Evolutionary conservation across 2,797 vertebrate genomes (phyloP).

Genomic region (Parauchenoglanis ngamensis): DNA sequence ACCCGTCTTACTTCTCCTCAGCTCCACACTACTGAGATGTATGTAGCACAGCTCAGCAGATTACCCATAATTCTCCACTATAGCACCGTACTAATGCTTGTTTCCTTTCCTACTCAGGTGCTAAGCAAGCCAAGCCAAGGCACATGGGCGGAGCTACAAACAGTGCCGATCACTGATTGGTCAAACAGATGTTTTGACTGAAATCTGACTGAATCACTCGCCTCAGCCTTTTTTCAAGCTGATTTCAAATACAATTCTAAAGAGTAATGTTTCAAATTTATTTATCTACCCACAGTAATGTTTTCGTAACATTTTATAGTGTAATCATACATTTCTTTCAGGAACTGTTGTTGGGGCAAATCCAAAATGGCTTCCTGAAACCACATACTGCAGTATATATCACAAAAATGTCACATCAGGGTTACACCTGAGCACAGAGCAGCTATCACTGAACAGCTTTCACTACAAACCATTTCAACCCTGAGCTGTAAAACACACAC

Average conservation of each 20-base stretch:
- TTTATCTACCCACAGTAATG: not conserved
- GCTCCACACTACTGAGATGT: not conserved
- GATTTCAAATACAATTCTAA: not conserved
- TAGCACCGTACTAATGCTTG: not conserved
- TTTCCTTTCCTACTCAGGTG: not conserved
- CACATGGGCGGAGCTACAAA: not conserved
- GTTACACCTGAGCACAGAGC: not conserved
- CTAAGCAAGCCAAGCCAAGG: no score
- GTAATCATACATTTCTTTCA: not conserved
- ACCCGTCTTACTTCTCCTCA: not conserved
- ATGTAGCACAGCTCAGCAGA: not conserved
- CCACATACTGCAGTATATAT: not conserved
- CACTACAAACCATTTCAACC: not conserved
- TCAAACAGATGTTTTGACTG: not conserved
- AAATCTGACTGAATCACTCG: not conserved
- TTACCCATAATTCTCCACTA: constrained; percentile 3
- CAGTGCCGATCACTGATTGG: not conserved
- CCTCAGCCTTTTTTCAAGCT: not conserved
- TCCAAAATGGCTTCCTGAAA: not conserved
- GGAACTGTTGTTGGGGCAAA: not conserved
- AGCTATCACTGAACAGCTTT: not conserved
- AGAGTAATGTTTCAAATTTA: not conserved
- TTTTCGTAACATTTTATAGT: not conserved
- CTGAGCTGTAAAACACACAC: not conserved
- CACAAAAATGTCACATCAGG: not conserved